Conservation (phyloP, 2,113 vertebrate species). For the Callipepla californica region DNA sequence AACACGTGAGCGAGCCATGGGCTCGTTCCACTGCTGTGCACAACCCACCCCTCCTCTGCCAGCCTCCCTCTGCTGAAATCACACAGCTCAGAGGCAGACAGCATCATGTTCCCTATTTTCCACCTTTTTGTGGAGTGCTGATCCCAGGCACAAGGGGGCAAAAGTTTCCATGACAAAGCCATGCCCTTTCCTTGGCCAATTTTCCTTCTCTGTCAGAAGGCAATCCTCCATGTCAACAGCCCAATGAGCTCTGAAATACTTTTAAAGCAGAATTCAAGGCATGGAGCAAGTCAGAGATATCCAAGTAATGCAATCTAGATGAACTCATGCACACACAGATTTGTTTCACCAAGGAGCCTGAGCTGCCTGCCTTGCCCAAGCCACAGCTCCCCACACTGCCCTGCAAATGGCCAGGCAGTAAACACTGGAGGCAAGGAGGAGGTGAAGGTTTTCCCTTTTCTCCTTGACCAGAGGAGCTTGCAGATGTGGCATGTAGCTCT, state of each 20-base stretch:
- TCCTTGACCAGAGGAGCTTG: neutral
- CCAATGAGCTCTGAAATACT: neutral
- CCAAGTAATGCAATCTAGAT: neutral
- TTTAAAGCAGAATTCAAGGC: neutral
- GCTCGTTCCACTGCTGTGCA: neutral
- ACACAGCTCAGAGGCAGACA: neutral
- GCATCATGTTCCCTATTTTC: neutral
- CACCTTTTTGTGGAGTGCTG: neutral
- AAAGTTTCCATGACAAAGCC: neutral
- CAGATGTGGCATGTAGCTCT: neutral
- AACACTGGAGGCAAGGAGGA: neutral
- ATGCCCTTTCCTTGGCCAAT: neutral
- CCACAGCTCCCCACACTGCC: neutral
- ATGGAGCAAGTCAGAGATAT: neutral
- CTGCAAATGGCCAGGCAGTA: neutral
- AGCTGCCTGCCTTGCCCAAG: neutral
- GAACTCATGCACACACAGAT: neutral
- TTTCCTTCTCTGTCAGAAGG: neutral
- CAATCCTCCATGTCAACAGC: neutral
- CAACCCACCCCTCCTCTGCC: accelerated
- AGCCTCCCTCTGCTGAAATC: accelerated
- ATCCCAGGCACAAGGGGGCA: neutral
- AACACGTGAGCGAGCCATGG: neutral
- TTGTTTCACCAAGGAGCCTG: neutral
- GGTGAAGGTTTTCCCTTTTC: neutral